Conservation (phyloP, 2,797 vertebrate genomes). For the Pseudotriccus pelzelni region DNA sequence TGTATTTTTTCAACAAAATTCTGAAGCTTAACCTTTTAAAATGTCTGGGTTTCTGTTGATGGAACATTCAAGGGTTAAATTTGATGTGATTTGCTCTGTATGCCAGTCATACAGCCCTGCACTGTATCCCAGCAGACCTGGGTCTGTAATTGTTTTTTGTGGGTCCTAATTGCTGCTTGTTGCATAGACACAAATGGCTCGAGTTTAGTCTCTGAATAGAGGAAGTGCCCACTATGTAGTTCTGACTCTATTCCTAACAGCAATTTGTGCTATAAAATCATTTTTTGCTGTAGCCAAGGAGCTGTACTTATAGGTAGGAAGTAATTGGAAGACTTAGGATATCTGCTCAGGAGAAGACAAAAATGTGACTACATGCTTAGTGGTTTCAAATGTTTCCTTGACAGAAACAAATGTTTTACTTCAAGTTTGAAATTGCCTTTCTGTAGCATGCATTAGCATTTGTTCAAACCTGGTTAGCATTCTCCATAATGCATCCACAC, state of each 20-base stretch:
- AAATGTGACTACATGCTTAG: not conserved
- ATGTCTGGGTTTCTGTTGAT: not conserved
- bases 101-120: not conserved
- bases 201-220: not conserved
- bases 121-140: not conserved
- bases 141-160: conserved; percentile 16
- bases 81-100: not conserved
- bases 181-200: conserved; percentile 21
- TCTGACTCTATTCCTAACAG: not conserved
- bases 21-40: not conserved
- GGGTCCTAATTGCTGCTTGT: conserved; percentile 44
- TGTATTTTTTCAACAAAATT: not conserved
- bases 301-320: conserved; percentile 7
- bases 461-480: not conserved
- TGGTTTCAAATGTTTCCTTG: not conserved
- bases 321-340: conserved; percentile 3
- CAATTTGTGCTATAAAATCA: not conserved
- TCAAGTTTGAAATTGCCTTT: conserved; percentile 14
- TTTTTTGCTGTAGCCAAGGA: not conserved
- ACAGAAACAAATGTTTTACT: conserved; percentile 2
- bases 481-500: not conserved
- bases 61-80: conserved; percentile 16
- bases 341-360: not conserved
- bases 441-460: not conserved
- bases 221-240: not conserved